A percentile compares a stretch with the other conserved stretches of the same genome.
Evolutionary conservation across 2,797 vertebrate species (phyloP).

Genomic region (Onychomys leucogaster): DNA sequence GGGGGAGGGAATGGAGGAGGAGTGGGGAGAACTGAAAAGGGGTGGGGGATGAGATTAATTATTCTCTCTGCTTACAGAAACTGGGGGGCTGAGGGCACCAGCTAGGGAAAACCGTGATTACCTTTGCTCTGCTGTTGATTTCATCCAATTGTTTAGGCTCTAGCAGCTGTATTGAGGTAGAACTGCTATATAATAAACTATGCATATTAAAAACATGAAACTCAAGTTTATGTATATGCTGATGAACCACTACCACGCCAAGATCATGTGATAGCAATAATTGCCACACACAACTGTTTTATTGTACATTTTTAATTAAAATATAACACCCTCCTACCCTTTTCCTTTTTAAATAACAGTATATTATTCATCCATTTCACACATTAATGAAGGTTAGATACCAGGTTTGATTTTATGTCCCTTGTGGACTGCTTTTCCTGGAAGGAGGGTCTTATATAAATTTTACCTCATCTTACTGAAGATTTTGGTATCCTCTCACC

Average conservation of each 20-base stretch:
- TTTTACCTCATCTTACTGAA: background rate
- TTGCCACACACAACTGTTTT: too few species aligned
- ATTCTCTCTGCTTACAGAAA: background rate
- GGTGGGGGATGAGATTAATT: background rate
- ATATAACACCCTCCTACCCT: background rate
- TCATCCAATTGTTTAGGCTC: background rate
- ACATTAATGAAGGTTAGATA: background rate
- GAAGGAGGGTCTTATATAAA: background rate
- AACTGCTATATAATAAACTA: background rate
- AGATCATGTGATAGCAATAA: background rate
- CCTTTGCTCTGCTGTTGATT: background rate
- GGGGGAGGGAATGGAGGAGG: background rate
- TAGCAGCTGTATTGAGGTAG: background rate
- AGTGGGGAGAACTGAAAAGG: too few species aligned
- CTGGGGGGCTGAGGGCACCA: background rate
- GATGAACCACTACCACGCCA: background rate
- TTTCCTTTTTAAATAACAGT: background rate
- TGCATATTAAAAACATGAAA: background rate
- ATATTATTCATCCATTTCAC: background rate
- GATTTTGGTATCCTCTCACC: background rate
- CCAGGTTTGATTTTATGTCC: background rate
- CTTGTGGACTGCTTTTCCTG: background rate
- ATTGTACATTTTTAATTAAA: background rate
- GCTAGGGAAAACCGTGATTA: background rate
- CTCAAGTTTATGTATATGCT: background rate